phyloP scores from a whole-genome alignment of 2,113 vertebrate species.

The Nymphicus hollandicus region DNA sequence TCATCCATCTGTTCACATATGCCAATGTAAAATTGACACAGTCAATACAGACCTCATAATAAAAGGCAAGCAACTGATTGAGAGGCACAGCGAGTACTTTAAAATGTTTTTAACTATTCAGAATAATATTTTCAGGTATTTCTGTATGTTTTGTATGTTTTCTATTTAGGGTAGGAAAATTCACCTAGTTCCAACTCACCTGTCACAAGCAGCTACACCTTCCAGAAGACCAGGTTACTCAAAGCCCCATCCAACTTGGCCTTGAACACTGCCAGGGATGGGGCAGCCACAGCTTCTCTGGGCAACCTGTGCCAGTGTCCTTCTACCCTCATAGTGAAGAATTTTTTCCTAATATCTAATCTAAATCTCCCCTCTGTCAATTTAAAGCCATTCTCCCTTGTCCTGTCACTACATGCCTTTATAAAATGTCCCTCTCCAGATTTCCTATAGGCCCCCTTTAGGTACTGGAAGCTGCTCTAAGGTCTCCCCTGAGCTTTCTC shows the following conservation, averaged over 20 bases:
- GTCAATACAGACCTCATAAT: neutral
- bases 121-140: neutral
- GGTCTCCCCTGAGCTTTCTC: neutral
- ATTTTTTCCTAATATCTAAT: neutral
- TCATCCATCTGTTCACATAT: fast-evolving
- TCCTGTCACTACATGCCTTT: neutral
- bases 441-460: neutral
- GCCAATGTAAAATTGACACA: neutral
- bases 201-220: neutral
- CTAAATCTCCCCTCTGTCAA: neutral
- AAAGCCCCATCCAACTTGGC: neutral
- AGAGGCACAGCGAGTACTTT: neutral
- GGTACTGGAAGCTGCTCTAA: neutral
- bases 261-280: neutral
- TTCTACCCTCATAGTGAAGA: neutral
- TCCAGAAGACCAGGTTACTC: neutral
- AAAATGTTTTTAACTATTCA: neutral
- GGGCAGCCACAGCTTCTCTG: neutral
- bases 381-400: neutral
- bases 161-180: neutral
- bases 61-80: neutral
- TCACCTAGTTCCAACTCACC: neutral
- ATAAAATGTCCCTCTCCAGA: neutral
- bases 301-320: neutral
- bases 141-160: neutral